Evolutionary conservation across 2,797 vertebrate genomes (phyloP).

Genomic region (Myripristis jacobus): DNA sequence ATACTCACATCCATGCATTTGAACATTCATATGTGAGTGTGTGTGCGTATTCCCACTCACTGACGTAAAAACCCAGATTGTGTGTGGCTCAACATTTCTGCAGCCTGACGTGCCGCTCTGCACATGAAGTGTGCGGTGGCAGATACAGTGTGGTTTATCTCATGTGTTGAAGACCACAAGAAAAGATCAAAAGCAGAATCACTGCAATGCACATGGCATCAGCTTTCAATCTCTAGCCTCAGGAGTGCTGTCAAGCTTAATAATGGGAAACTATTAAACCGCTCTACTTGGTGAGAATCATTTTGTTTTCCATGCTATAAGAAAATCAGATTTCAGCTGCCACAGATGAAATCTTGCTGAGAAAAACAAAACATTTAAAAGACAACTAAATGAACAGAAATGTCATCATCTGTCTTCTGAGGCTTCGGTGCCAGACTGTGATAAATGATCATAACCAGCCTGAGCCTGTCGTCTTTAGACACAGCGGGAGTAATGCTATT

Average conservation of each 20-base stretch:
- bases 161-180: slow-evolving; percentile 36
- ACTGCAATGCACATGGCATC: slow-evolving; percentile 34
- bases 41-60: slow-evolving; percentile 19
- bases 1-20: slow-evolving; percentile 6
- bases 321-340: slow-evolving; percentile 51
- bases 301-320: slow-evolving; percentile 48
- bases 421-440: slow-evolving; percentile 34
- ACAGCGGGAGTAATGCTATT: slow-evolving; percentile 41
- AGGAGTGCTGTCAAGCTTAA: slow-evolving; percentile 55
- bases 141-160: slow-evolving; percentile 40
- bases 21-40: neutral
- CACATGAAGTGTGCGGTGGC: slow-evolving; percentile 7
- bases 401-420: neutral
- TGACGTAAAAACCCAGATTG: neutral
- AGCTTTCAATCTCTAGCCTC: slow-evolving; percentile 55
- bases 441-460: slow-evolving; percentile 35
- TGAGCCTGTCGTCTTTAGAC: neutral
- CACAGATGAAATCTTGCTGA: slow-evolving; percentile 61
- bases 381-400: neutral
- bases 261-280: slow-evolving; percentile 62
- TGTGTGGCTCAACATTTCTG: slow-evolving; percentile 8
- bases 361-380: slow-evolving; percentile 53
- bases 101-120: slow-evolving; percentile 4
- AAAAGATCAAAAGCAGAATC: slow-evolving; percentile 62
- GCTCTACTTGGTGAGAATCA: slow-evolving; percentile 37